These are phyloP conservation scores for Pogonognathellus flavescens DNA, from an alignment of 1,140 invertebrate species.

Conservation along the genomic window DNA sequence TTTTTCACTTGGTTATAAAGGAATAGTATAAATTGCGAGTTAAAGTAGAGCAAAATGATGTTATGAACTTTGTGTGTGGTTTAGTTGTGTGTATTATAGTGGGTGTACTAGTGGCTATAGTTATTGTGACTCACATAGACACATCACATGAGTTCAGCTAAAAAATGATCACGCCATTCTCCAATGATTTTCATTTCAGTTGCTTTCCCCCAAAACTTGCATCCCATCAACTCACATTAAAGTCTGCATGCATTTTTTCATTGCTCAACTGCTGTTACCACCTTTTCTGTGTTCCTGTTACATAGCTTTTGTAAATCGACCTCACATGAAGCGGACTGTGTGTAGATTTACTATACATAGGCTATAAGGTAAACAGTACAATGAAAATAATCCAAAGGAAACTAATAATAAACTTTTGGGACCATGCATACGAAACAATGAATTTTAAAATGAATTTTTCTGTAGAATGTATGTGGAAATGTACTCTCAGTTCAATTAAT, in stretches of 20 bases:
- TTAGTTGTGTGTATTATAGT: not conserved
- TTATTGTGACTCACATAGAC: not conserved
- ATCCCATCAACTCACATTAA: not conserved
- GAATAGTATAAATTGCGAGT: not conserved
- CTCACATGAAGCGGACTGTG: too few relatives aligned
- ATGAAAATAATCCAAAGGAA: too few relatives aligned
- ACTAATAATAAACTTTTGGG: too few relatives aligned
- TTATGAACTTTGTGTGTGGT: not conserved
- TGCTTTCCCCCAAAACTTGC: not conserved
- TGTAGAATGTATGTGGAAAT: too few relatives aligned
- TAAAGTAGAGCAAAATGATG: not conserved
- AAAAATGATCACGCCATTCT: conserved; percentile 41
- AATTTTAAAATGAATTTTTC: too few relatives aligned
- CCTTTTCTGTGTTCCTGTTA: not conserved
- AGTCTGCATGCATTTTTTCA: not conserved
- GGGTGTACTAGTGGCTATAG: not conserved
- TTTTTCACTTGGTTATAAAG: too few relatives aligned
- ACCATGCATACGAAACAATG: too few relatives aligned
- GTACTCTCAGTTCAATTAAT: too few relatives aligned
- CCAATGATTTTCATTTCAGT: conserved; percentile 14
- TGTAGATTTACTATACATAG: too few relatives aligned
- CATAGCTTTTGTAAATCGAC: not conserved
- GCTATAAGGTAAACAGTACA: too few relatives aligned
- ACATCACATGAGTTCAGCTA: not conserved
- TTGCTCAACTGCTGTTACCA: not conserved